Evolutionary conservation across 1,140 invertebrate species (phyloP), one percentile per base, ranked within the genome.

Genomic region (Bombus breviceps): DNA sequence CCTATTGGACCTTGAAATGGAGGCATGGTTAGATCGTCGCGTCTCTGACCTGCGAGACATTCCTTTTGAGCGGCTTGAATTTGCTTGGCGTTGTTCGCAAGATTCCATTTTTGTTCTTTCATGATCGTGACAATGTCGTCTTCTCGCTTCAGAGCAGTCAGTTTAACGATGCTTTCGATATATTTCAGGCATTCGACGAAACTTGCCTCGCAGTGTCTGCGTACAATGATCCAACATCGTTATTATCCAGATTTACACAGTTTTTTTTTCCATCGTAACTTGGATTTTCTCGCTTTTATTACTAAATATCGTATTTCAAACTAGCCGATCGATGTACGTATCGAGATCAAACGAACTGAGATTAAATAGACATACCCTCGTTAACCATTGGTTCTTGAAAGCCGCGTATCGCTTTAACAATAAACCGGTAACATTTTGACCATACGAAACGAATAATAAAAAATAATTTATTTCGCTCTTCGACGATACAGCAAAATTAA

Each of bases 101-200:
- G 78, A 25, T 83, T 91, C 96, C 95, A 96, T 25, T 95, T 91
- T 72, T 95, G 95, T 88, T 95, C 90, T 69, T 93, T 93, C 39
- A 96, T 95, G 28, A 96, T 90, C 43, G 94, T 94, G 2, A 93
- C 81, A 15, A 96, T 96, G 89, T 96, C 96, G 81, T 96, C 95
- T 47, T 91, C 88, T 72, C 96, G 93, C 80, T 89, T 95, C 59
- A 96, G 91, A 57, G 88, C 75, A 22, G 89, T 91, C n/a, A 85
- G 81, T 2, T 81, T 85, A 77, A 96, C 90, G 82, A 94, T 93
- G 28, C 92, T 94, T 73, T 95, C 93, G 34, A 97, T 90, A 92
- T 97, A 97, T 75, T 94, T 93, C 5, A 97, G 92, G 89, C 96
- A 97, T 62, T 93, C 92, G 34, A 94, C 64, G 85, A 97, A 96